Evolutionary conservation across 2,113 vertebrate species (phyloP).

Genomic region (Urocolius indicus): DNA sequence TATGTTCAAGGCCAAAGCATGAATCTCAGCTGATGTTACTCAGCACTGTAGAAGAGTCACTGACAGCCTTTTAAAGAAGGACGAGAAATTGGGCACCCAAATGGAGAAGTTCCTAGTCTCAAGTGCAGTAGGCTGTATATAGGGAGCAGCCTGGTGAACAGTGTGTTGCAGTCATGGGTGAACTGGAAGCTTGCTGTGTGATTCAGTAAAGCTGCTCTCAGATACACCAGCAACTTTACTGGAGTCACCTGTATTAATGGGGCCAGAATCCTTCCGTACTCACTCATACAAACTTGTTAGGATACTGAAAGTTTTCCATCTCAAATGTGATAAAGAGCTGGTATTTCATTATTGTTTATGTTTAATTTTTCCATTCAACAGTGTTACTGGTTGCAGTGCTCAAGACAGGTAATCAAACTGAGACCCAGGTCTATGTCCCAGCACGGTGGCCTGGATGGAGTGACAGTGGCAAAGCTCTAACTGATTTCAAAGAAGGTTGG

Average conservation of each 20-base stretch:
- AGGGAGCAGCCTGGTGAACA: not conserved
- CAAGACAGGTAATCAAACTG: not conserved
- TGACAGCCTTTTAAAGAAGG: not conserved
- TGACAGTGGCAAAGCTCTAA: not conserved
- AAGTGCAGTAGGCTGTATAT: not conserved
- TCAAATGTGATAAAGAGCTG: not conserved
- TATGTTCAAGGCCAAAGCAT: not conserved
- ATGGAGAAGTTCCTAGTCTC: not conserved
- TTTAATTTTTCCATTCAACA: not conserved
- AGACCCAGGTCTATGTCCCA: not conserved
- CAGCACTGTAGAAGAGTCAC: not conserved
- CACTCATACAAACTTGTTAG: not conserved
- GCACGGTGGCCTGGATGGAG: not conserved
- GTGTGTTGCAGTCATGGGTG: rapidly evolving
- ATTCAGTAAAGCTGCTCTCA: not conserved
- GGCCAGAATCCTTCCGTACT: not conserved
- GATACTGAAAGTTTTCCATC: not conserved
- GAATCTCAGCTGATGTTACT: not conserved
- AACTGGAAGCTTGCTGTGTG: not conserved
- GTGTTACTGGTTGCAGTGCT: not conserved
- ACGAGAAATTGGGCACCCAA: not conserved
- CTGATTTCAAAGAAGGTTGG: not conserved
- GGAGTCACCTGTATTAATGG: not conserved
- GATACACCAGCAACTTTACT: not conserved
- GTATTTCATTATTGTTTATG: not conserved